A percentile compares a stretch with the other conserved stretches of the same genome.
Evolutionary conservation across 92 coral and sea anemone species (phyloP).

Genomic region (Porites rus): DNA sequence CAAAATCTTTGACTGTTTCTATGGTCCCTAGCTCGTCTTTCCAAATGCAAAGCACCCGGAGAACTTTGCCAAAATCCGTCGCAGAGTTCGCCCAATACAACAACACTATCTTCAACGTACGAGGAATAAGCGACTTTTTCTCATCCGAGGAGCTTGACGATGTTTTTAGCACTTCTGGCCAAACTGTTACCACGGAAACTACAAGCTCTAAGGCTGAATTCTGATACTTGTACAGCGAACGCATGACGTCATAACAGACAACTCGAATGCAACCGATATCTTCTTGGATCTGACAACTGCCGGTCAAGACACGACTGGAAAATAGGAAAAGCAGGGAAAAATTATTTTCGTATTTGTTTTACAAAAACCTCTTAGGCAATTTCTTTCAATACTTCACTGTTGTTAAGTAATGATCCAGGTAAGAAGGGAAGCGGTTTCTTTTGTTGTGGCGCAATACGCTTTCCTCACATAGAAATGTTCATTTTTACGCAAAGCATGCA

Average conservation of each 20-base stretch:
- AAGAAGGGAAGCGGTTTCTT: no score
- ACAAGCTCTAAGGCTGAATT: slow-evolving; percentile 57
- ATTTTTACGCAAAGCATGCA: no score
- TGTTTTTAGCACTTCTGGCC: slow-evolving; percentile 78
- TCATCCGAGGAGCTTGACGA: not conserved
- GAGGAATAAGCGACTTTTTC: slow-evolving; percentile 48
- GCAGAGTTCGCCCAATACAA: slow-evolving; percentile 57
- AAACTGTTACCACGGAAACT: slow-evolving; percentile 76
- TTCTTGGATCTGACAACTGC: slow-evolving; percentile 72
- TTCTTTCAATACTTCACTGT: no score
- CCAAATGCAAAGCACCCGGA: slow-evolving; percentile 72
- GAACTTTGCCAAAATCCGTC: slow-evolving; percentile 47
- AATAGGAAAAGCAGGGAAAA: not conserved
- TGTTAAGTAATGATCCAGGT: no score
- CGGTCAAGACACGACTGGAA: slow-evolving; percentile 82
- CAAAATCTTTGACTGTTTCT: slow-evolving; percentile 52
- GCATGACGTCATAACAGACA: slow-evolving; percentile 81
- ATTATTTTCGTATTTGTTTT: not conserved
- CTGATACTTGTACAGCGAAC: slow-evolving; percentile 54
- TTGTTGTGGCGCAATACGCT: no score
- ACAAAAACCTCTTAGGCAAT: no score
- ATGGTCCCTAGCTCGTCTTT: slow-evolving; percentile 2
- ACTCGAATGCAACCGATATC: slow-evolving; percentile 69
- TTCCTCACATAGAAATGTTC: no score
- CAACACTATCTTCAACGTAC: slow-evolving; percentile 54